Percentiles rank a stretch among this genome's conserved stretches.
Conservation (phyloP, 2,797 vertebrate species). For the Cossypha niveicapilla region DNA sequence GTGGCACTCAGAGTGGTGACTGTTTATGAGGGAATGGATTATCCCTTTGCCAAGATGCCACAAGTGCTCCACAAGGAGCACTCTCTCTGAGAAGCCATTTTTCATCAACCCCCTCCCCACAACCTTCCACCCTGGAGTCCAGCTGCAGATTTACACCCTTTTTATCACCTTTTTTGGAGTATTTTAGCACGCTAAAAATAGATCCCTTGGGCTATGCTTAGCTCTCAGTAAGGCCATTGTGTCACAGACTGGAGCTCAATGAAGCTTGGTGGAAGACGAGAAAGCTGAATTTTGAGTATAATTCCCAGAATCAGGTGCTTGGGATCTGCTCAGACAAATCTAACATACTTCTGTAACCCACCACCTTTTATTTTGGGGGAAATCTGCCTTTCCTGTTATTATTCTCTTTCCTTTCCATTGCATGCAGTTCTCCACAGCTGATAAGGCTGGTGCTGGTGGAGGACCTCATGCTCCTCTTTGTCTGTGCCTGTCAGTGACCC, state of each 20-base stretch:
- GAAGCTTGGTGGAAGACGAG: background rate
- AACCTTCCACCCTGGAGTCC: background rate
- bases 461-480: background rate
- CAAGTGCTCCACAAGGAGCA: background rate
- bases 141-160: background rate
- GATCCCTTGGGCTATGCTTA: background rate
- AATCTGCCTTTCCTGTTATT: background rate
- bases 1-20: background rate
- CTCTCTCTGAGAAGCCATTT: background rate
- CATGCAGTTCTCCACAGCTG: background rate
- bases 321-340: background rate
- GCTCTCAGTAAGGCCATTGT: background rate
- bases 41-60: background rate
- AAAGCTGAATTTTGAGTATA: background rate
- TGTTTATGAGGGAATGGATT: background rate
- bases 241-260: background rate
- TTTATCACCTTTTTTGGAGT: background rate
- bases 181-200: background rate
- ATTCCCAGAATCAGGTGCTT: background rate
- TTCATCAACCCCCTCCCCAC: background rate
- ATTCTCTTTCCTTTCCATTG: background rate
- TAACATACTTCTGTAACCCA: background rate
- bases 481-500: background rate
- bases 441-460: background rate
- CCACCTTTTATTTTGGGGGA: background rate